Conservation (phyloP, 2,113 vertebrate genomes). For the Clupea harengus region DNA sequence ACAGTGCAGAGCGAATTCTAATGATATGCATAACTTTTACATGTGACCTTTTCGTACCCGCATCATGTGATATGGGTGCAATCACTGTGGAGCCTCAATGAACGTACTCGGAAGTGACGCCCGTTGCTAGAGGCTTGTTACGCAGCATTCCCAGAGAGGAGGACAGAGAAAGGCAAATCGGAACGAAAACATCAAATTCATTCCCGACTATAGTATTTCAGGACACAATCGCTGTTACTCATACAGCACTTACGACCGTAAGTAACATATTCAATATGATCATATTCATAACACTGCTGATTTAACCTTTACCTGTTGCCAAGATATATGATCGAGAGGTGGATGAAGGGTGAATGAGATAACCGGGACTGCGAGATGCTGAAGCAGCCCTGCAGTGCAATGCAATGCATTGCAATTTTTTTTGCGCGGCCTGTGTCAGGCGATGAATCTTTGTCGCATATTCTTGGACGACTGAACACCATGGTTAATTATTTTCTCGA, state of each 20-base stretch:
- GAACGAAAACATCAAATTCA: conserved; percentile 26
- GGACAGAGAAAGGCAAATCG: conserved; percentile 54
- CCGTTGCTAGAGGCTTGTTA: conserved; percentile 53
- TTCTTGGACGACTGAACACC: background rate
- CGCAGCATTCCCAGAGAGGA: conserved; percentile 29
- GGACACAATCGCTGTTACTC: conserved; percentile 1
- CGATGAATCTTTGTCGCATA: conserved; percentile 18
- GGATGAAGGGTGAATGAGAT: conserved; percentile 32
- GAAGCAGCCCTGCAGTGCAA: conserved; percentile 26
- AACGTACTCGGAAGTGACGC: conserved; percentile 69
- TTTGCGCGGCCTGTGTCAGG: conserved; percentile 30
- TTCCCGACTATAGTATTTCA: background rate
- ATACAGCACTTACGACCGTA: conserved; percentile 21
- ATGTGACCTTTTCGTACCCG: background rate
- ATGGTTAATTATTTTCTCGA: background rate
- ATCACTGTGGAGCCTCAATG: background rate
- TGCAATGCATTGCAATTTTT: background rate
- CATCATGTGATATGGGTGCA: conserved; percentile 2
- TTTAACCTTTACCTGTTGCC: conserved; percentile 23
- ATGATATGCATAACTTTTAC: background rate
- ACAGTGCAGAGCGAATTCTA: background rate
- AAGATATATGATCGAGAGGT: conserved; percentile 30
- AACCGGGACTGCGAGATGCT: conserved; percentile 42
- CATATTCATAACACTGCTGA: background rate
- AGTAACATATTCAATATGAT: conserved; percentile 11